phyloP scores from a whole-genome alignment of 2,113 vertebrate genomes.

The Rhabdomys dilectus region DNA sequence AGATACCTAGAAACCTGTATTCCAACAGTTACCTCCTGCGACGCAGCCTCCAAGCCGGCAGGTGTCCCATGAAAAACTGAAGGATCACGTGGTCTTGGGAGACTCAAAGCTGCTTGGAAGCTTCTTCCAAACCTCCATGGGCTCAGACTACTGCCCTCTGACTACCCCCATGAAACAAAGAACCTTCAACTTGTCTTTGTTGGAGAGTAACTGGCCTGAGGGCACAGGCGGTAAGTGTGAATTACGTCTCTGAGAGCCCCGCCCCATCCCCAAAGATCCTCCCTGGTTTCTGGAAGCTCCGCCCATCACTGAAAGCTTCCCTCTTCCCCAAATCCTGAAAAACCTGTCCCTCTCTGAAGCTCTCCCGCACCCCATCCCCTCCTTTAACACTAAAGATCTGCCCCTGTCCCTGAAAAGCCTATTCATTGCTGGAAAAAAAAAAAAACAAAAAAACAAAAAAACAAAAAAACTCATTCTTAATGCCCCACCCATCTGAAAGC shows the following conservation, averaged over 20 bases:
- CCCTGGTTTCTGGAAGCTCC: neutral
- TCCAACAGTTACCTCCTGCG: neutral
- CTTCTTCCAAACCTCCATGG: slow-evolving; percentile 69
- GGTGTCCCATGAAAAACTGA: neutral
- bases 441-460: neutral
- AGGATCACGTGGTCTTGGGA: slow-evolving; percentile 48
- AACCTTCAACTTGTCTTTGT: neutral
- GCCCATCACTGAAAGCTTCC: neutral
- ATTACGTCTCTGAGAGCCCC: neutral
- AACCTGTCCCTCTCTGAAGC: neutral
- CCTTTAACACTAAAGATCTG: neutral
- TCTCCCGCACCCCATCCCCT: neutral
- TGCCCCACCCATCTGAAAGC: neutral
- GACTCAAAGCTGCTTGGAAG: neutral
- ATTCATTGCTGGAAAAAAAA: neutral
- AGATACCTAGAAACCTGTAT: neutral
- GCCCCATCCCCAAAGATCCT: neutral
- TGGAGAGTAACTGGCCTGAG: neutral
- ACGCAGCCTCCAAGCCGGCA: neutral
- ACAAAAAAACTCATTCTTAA: neutral
- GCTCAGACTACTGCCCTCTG: neutral
- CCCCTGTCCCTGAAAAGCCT: neutral
- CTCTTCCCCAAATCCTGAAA: neutral
- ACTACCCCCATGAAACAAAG: fast-evolving
- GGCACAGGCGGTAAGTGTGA: neutral